Evolutionary conservation across 1,140 invertebrate species (phyloP).

Genomic region (Maconellicoccus hirsutus): DNA sequence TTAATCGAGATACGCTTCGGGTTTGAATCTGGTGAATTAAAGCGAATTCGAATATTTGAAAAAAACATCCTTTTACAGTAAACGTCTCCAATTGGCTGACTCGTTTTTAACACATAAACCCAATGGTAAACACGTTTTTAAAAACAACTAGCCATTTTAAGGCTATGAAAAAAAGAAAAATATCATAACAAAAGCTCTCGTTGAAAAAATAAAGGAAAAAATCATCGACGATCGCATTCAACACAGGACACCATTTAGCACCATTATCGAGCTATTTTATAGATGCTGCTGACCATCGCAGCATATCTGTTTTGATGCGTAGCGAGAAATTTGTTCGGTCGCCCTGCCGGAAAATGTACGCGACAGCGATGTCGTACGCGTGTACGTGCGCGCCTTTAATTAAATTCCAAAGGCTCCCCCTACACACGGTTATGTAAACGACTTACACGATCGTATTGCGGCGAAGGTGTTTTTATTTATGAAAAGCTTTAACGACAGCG

Average conservation of each 20-base stretch:
- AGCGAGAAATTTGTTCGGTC: background rate
- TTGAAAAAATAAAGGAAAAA: background rate
- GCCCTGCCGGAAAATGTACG: background rate
- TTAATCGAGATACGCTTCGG: no score
- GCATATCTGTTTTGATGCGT: no score
- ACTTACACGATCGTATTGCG: constrained; percentile 1
- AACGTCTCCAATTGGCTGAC: no score
- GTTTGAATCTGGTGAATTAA: no score
- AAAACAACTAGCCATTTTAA: no score
- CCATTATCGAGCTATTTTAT: background rate
- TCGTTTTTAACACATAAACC: no score
- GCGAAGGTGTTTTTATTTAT: constrained; percentile 9
- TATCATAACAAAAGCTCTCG: background rate
- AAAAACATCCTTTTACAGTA: no score
- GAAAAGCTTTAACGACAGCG: background rate
- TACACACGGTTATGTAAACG: background rate
- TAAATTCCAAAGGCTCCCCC: background rate
- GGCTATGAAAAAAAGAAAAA: no score
- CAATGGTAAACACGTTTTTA: no score
- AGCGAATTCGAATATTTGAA: no score
- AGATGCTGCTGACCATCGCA: no score
- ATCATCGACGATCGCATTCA: background rate
- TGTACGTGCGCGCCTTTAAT: background rate
- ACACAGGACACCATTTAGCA: background rate
- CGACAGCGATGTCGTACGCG: background rate